A percentile compares a stretch with the other conserved stretches of the same genome.
phyloP scores from a whole-genome alignment of 1,140 invertebrate species.

The Phymastichus coffea region DNA sequence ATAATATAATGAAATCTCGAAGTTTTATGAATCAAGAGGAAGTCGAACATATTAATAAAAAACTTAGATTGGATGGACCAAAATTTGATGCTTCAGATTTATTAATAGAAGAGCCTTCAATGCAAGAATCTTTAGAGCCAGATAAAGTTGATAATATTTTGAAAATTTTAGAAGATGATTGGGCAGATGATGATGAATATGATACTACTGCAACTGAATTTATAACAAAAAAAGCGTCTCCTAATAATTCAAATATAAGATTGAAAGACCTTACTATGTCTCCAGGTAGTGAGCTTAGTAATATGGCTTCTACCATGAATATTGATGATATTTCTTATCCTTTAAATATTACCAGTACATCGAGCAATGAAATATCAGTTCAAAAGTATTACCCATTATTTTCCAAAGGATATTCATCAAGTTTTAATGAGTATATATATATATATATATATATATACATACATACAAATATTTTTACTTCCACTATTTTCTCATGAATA shows the following conservation, averaged over 20 bases:
- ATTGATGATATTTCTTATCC: conserved; percentile 38
- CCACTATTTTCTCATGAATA: conserved; percentile 6
- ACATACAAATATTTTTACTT: conserved; percentile 1
- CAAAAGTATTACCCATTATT: conserved; percentile 48
- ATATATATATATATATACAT: background rate
- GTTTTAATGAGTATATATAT: background rate
- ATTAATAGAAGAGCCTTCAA: conserved; percentile 38
- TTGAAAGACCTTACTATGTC: conserved; percentile 45
- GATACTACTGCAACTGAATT: conserved; percentile 40
- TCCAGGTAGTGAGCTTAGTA: conserved; percentile 57
- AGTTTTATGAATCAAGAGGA: conserved; percentile 22
- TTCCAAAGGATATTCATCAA: conserved; percentile 29
- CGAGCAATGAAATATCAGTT: background rate
- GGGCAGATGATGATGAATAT: conserved; percentile 47
- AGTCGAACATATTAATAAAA: conserved; percentile 23
- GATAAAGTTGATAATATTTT: conserved; percentile 40
- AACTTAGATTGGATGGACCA: conserved; percentile 17
- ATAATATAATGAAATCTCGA: conserved; percentile 35
- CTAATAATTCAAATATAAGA: conserved; percentile 16
- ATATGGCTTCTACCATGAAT: conserved; percentile 57
- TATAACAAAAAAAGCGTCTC: conserved; percentile 15
- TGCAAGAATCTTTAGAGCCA: conserved; percentile 32
- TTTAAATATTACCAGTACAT: background rate
- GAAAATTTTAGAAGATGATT: conserved; percentile 49
- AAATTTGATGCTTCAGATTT: conserved; percentile 44